phyloP scores from a whole-genome alignment of 2,797 vertebrate species.

The Lepus townsendii region DNA sequence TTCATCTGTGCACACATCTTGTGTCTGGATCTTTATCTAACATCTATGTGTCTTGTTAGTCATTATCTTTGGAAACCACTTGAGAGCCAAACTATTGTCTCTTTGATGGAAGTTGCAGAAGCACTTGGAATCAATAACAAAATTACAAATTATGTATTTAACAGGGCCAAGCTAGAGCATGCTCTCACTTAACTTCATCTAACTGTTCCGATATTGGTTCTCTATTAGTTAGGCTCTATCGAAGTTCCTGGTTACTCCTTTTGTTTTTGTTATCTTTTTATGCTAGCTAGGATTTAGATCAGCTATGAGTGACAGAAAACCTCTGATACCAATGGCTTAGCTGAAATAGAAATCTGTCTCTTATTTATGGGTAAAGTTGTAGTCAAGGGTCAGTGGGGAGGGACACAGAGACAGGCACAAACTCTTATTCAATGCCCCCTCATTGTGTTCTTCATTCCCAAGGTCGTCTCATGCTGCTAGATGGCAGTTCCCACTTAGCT shows the following conservation, averaged over 20 bases:
- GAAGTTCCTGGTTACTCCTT: constrained; percentile 34
- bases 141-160: not conserved
- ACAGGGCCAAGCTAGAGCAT: not conserved
- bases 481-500: not conserved
- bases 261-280: constrained; percentile 3
- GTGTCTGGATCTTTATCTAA: accelerated
- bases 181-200: not conserved
- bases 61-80: constrained; percentile 54
- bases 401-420: not conserved
- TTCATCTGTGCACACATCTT: not conserved
- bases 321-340: not conserved
- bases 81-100: not conserved
- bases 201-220: not conserved
- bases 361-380: not conserved
- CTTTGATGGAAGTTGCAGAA: constrained; percentile 29
- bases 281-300: constrained; percentile 35
- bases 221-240: not conserved
- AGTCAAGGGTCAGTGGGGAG: not conserved
- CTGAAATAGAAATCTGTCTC: not conserved
- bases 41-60: not conserved
- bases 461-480: not conserved
- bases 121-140: not conserved
- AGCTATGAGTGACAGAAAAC: not conserved
- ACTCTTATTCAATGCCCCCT: not conserved
- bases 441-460: not conserved